A percentile compares a stretch with the other conserved stretches of the same genome.
Evolutionary conservation across 2,113 vertebrate genomes (phyloP).

Genomic region (Myrmecobius fasciatus): DNA sequence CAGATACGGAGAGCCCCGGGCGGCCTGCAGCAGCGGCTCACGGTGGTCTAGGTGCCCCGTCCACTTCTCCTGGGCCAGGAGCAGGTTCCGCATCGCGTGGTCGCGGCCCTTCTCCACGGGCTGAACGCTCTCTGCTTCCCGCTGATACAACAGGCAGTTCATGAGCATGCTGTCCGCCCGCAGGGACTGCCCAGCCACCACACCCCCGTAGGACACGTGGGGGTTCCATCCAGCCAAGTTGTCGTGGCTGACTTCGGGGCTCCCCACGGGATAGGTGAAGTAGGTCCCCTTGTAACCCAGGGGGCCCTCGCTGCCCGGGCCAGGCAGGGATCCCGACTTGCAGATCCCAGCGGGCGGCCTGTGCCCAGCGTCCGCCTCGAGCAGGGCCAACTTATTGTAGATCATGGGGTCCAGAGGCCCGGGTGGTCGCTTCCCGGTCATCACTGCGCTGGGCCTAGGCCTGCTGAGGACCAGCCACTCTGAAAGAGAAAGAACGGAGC

Average conservation of each 20-base stretch:
- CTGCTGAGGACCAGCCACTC: constrained; percentile 49
- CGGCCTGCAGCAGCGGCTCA: constrained; percentile 45
- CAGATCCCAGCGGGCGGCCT: constrained; percentile 69
- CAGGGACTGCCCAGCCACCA: constrained; percentile 78
- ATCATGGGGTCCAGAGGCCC: constrained; percentile 80
- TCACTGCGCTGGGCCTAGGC: constrained; percentile 67
- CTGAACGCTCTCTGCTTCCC: constrained; percentile 69
- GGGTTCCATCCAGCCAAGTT: constrained; percentile 82
- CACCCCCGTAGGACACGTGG: constrained; percentile 71
- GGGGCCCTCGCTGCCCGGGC: constrained; percentile 73
- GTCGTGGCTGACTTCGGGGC: constrained; percentile 74
- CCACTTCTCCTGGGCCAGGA: constrained; percentile 79
- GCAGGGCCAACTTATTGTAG: constrained; percentile 86
- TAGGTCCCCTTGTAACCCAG: constrained; percentile 87
- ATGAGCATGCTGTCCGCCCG: constrained; percentile 71
- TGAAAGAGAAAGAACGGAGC: constrained; percentile 31
- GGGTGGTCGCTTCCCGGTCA: constrained; percentile 86
- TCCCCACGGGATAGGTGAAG: constrained; percentile 84
- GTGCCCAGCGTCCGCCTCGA: constrained; percentile 68
- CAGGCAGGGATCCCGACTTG: constrained; percentile 75
- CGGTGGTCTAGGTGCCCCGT: constrained; percentile 75
- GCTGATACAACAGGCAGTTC: constrained; percentile 80
- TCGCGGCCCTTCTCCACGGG: constrained; percentile 69
- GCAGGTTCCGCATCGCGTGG: constrained; percentile 65
- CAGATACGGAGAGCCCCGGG: constrained; percentile 71